Conservation (phyloP, 2,113 vertebrate species). For the Pluvianellus socialis region DNA sequence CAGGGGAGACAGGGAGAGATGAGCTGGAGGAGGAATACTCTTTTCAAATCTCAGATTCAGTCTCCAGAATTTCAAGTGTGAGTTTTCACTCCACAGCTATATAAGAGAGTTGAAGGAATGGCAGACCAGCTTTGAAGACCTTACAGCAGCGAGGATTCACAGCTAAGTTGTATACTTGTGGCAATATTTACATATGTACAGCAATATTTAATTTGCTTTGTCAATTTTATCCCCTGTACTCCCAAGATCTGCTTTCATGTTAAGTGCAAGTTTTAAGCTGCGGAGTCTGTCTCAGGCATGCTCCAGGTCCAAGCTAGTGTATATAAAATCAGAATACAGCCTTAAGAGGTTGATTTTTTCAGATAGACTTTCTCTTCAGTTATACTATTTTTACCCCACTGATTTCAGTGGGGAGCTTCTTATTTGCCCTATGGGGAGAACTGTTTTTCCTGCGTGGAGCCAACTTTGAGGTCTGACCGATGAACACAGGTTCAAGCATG, state of each 20-base stretch:
- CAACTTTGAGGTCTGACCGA: neutral
- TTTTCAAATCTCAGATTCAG: neutral
- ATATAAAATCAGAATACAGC: neutral
- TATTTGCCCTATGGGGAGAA: neutral
- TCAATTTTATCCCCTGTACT: neutral
- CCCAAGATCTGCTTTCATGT: neutral
- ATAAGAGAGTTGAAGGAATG: neutral
- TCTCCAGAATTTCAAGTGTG: neutral
- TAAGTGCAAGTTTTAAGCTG: neutral
- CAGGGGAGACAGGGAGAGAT: neutral
- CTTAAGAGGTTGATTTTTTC: neutral
- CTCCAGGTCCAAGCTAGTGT: fast-evolving
- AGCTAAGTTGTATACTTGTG: neutral
- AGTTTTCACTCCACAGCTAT: neutral
- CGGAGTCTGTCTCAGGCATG: neutral
- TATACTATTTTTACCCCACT: neutral
- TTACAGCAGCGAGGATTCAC: neutral
- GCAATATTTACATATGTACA: neutral
- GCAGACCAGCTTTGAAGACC: neutral
- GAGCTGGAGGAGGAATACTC: neutral
- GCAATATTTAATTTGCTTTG: neutral
- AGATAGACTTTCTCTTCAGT: neutral
- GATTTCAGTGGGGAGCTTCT: neutral
- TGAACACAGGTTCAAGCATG: neutral
- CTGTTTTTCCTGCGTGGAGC: neutral